phyloP scores from a whole-genome alignment of 2,113 vertebrate species.

The Gila orcuttii region DNA sequence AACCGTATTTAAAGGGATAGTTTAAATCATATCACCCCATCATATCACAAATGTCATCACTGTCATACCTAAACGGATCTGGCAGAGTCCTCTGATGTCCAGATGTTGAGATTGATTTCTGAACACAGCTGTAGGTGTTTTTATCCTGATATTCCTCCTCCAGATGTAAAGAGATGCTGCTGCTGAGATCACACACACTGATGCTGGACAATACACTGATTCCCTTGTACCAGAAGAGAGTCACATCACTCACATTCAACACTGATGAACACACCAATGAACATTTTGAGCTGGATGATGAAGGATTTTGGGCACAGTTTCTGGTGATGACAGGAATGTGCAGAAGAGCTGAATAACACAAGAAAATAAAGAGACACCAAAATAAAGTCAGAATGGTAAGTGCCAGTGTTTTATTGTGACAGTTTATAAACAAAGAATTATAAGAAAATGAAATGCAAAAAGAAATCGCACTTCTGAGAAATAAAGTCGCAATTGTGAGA shows the following conservation, averaged over 20 bases:
- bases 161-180: not conserved
- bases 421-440: not conserved
- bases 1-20: no score
- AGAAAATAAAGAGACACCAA: not conserved
- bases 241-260: not conserved
- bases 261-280: not conserved
- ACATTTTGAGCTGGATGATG: not conserved
- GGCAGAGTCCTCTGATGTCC: not conserved
- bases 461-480: not conserved
- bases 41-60: no score
- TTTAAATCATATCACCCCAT: no score
- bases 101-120: not conserved
- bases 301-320: not conserved
- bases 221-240: not conserved
- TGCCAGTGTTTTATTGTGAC: not conserved
- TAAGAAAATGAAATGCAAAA: not conserved
- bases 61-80: not conserved
- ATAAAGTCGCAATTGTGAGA: not conserved
- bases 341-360: not conserved
- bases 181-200: not conserved
- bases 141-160: not conserved
- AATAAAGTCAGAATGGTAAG: not conserved
- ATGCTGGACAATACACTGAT: not conserved
- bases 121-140: constrained; percentile 20
- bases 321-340: not conserved